Base-by-base conservation (phyloP, 2,888 invertebrate species). In the Leptinotarsa rubiginosa region DNA sequence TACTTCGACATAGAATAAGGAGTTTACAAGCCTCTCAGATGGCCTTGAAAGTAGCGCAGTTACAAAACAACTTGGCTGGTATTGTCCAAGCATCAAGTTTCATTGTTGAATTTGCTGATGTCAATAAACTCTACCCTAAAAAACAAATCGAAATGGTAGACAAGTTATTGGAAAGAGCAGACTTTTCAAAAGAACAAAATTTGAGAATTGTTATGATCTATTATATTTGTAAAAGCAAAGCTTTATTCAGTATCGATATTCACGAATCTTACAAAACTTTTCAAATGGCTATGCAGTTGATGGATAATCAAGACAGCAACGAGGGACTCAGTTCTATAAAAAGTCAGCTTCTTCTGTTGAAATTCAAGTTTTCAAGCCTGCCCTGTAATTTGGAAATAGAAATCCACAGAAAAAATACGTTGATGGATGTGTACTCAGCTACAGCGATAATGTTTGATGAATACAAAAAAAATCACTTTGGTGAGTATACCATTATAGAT, bases 1-100 rank as follows among this genome's bases (percentile, higher is more conserved):
- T 85, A 66, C 81, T 85, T 47, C 79, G 79, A 65, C 78, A 80
- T 74, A 78, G 75, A n/a, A 70, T 81, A 4, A 78, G 81, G 72
- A 72, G 77, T 66, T 41, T 83, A 7, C 78, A 81, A 73, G 78
- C 82, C 7, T 82, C 83, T 77, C 75, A 81, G 70, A 49, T 83
- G 52, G 80, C 83, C 56, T 70, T 83, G 4, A 80, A 74, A 72
- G 69, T 83, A 65, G 82, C 83, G 5, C 73, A 78, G 69, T 62
- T 79, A 18, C 68, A 79, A 18, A 68, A 80, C 16, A 77, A 84
- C 47, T 69, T 80, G 47, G 47, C 69, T 20, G 70, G 71, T 67
- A 74, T 79, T 12, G 66, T 86, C 20, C 76, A 81, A 73, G 75
- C 79, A 52, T 74, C 83, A 62, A 80, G 82, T 18, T 83, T 81